Base-by-base conservation (phyloP, 2,888 invertebrate genomes). In the Eurytoma adleriae region DNA sequence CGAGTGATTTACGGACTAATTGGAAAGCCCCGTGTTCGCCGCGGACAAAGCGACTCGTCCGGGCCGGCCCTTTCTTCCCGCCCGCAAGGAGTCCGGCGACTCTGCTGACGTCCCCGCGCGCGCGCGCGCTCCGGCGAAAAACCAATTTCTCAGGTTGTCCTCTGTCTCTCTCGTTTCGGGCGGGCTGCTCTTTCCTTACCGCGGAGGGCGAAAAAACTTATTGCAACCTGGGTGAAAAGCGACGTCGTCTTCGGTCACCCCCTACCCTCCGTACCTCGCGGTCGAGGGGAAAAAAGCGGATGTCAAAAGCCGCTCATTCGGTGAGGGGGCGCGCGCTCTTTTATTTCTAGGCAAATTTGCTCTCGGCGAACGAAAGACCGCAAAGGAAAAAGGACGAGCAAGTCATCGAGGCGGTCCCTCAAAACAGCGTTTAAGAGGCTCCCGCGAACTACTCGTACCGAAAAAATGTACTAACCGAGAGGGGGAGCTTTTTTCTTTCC, bases 1-100 rank as follows among this genome's bases (percentile, higher is more conserved):
- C 77, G 48, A 64, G 78, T 82, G 77, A 80, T 78, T 83, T 79
- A 79, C 67, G 77, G 56, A 82, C 80, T 83, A 83, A 83, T 83
- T 82, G 83, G 82, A 79, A 82, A 83, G 80, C 72, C 70, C 82
- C 73, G 67, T 80, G 72, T 69, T 77, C 76, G 50, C 61, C 72
- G 40, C 40, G 74, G 77, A 79, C 77, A 79, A 78, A 74, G 76
- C 40, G 71, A 61, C 30, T 52, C n/a, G n/a, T n/a, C n/a, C n/a
- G 56, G 52, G 68, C n/a, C 54, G 27, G 48, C 27, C 18, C 61
- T 18, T 24, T 64, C 24, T 13, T 54, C 62, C 64, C 57, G 18
- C 77, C 16, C 14, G 40, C 64, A 70, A 79, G 77, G 76, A 71
- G 69, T 66, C 68, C 68, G n/a, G 50, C 62, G 57, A 48, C 64